Evolutionary conservation across 2,113 vertebrate species (phyloP), one percentile per base, ranked within the genome.

Genomic region (Melospiza melodia): DNA sequence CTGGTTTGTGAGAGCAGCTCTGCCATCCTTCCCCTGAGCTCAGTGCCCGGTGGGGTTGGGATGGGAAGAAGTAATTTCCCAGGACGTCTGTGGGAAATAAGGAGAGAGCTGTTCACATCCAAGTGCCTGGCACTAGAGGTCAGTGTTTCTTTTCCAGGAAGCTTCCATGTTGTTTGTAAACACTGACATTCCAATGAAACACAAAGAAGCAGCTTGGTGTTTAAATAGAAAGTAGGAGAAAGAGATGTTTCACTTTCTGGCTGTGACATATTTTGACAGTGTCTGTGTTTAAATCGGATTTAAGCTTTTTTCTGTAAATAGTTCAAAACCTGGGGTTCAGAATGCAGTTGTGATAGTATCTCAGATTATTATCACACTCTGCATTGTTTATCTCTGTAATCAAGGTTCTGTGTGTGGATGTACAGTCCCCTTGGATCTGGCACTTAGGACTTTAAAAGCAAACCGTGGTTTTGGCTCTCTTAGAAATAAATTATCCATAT

Each of bases 121-220:
- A 65, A n/a, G 71, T 84, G 81, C 21, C 76, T 24, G 18, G 80
- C 95, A 46, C 94, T 94, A 97, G 96, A 90, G 97, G 95, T 97
- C 95, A 91, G 57, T 94, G 57, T 97, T 98, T 94, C 96, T 89
- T 88, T 91, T 92, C 57, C 48, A 80, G 27, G 33, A n/a, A 57
- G 82, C 91, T 96, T 74, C 75, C 46, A 1, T 84, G 74, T 74
- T 89, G 73, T 96, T 93, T 87, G 92, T 94, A 92, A 95, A 95
- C 85, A 91, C 75, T 54, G 51, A 43, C 18, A 1, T 87, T 49
- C 31, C 33, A 17, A 35, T 62, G 33, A 44, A 73, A 28, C 66
- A 84, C 91, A 92, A 87, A 96, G 87, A 59, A 54, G 61, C 80
- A 52, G 57, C n/a, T 49, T 28, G 28, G 43, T n/a, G 25, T 65